Conservation (phyloP, 2,888 invertebrate genomes). For the Cephus nigrinus region DNA sequence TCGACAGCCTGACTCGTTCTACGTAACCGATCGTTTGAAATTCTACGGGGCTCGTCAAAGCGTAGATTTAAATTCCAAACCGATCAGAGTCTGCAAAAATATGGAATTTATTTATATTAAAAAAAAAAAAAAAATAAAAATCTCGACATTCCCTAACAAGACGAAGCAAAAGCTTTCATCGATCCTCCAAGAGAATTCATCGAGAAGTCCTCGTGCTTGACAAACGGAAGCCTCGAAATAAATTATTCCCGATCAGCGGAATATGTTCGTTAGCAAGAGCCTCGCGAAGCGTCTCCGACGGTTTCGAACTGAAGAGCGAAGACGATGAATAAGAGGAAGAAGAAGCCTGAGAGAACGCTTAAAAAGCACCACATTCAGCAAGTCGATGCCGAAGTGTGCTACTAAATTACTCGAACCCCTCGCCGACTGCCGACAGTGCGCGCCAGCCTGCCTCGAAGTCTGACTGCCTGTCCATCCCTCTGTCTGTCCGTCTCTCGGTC, state of each 20-base stretch:
- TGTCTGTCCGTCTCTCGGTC: conserved; percentile 2
- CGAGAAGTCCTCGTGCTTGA: neutral
- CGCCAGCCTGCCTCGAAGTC: conserved; percentile 17
- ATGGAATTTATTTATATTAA: neutral
- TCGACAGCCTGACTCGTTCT: neutral
- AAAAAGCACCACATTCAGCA: conserved; percentile 46
- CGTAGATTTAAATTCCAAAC: neutral
- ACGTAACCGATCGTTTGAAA: neutral
- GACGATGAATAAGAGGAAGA: conserved; percentile 20
- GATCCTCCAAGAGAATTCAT: neutral
- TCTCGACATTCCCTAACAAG: neutral
- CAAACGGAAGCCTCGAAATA: conserved; percentile 33
- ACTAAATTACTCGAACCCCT: conserved; percentile 49
- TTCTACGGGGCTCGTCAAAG: neutral
- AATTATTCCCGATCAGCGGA: conserved; percentile 48
- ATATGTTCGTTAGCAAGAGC: conserved; percentile 42
- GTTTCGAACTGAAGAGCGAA: conserved; percentile 8
- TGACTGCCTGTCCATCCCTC: conserved; percentile 23
- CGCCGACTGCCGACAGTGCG: conserved; percentile 36
- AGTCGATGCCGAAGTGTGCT: conserved; percentile 35
- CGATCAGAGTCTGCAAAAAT: neutral
- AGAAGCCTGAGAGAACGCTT: conserved; percentile 22
- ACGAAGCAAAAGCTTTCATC: neutral
- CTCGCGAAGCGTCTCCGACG: neutral
- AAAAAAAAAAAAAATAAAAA: neutral